phyloP scores from a whole-genome alignment of 2,888 invertebrate genomes.

The Lithosia quadra region DNA sequence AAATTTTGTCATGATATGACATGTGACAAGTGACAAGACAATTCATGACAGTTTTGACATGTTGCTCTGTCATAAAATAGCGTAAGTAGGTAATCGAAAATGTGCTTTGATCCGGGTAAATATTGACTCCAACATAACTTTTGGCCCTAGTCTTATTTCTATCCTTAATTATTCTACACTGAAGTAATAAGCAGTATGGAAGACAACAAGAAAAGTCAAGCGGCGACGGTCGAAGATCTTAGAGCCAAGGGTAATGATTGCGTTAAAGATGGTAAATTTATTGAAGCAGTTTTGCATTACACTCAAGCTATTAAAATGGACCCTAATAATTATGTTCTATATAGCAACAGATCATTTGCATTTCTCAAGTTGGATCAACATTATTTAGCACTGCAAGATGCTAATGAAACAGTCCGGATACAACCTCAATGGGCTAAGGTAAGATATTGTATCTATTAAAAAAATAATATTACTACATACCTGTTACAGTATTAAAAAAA shows the following conservation, averaged over 20 bases:
- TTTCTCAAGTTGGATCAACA: slow-evolving; percentile 93
- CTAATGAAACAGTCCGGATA: slow-evolving; percentile 90
- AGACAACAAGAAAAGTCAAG: slow-evolving; percentile 68
- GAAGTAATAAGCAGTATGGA: slow-evolving; percentile 61
- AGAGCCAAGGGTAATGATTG: slow-evolving; percentile 92
- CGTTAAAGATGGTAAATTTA: slow-evolving; percentile 90
- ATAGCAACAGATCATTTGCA: slow-evolving; percentile 93
- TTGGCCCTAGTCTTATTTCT: neutral
- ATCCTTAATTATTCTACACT: neutral
- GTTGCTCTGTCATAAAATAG: neutral
- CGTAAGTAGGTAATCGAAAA: neutral
- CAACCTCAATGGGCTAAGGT: slow-evolving; percentile 94
- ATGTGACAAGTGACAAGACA: too few species aligned
- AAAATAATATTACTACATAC: neutral
- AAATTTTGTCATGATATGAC: too few species aligned
- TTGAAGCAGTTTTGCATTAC: slow-evolving; percentile 93
- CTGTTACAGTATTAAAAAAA: neutral
- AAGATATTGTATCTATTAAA: neutral
- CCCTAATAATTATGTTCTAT: slow-evolving; percentile 89
- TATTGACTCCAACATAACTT: slow-evolving; percentile 9
- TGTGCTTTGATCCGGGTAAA: neutral
- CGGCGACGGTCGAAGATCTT: slow-evolving; percentile 84
- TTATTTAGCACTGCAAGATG: slow-evolving; percentile 92
- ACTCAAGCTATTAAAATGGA: slow-evolving; percentile 92
- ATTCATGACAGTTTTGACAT: neutral